Base-by-base conservation (phyloP, 2,888 invertebrate genomes). In the Xestia rhomboidea region DNA sequence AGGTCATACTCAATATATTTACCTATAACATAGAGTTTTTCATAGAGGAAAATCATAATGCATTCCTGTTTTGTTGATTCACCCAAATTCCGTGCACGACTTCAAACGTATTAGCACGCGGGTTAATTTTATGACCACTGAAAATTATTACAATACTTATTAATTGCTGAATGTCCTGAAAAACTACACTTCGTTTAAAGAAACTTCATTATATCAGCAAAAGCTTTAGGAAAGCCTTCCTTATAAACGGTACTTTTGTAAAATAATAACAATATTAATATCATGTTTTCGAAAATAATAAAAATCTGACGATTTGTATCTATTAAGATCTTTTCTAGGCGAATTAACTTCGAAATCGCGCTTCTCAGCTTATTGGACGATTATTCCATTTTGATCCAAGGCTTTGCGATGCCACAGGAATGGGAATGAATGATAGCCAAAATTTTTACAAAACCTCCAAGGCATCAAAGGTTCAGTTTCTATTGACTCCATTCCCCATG, bases 31-130 rank as follows among this genome's bases (percentile, higher is more conserved):
- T 27, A 1, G n/a, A 54, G 30, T 41, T 41, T 57, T 64, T 71
- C 30, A 21, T 51, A 24, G 13, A 80, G 73, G 72, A 64, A 15
- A 57, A 71, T 13, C 1, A 46, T 8, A 79, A 27, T 51, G n/a
- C 69, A 62, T 44, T 70, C 10, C 15, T 62, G 51, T 69, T 79
- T 77, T 44, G 24, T 79, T 51, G 69, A 49, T 44, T 79, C 41
- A 34, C 18, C 27, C 34, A 34, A 79, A 79, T 49, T 68, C 44
- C n/a, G 0, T n/a, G 18, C 38, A 57, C 11, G 46, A 77, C 46
- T 63, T 63, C 18, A 62, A 62, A 69, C 3, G 30, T 60, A 34
- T 77, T 46, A 15, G n/a, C 8, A 49, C 10, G 30, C 27, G 15
- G 46, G 60, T 51, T 44, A 79, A 41, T 51, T 79, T 30, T 30